phyloP scores from a whole-genome alignment of 2,113 vertebrate genomes.

The Forbesichthys papilliferus region DNA sequence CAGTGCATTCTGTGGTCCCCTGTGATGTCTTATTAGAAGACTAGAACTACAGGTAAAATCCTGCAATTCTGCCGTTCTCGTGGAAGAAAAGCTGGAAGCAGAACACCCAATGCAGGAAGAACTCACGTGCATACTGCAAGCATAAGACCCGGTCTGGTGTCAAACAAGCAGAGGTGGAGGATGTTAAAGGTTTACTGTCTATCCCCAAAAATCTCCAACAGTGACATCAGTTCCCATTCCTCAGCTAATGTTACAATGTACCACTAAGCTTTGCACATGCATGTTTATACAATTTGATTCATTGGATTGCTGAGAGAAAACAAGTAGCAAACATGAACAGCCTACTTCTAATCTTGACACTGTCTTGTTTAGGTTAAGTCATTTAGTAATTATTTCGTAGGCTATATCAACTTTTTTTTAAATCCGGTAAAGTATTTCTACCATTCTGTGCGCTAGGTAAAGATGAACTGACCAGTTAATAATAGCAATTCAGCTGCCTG shows the following conservation, averaged over 20 bases:
- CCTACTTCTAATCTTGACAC: too few species aligned
- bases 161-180: slow-evolving; percentile 15
- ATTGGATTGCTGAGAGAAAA: too few species aligned
- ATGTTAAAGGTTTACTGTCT: slow-evolving; percentile 5
- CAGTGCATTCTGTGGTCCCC: slow-evolving; percentile 19
- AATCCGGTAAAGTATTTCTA: too few species aligned
- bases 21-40: slow-evolving; percentile 32
- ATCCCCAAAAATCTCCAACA: slow-evolving; percentile 34
- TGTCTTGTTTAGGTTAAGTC: background rate
- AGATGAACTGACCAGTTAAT: too few species aligned
- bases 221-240: slow-evolving; percentile 13
- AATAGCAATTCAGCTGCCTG: background rate
- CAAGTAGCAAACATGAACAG: too few species aligned
- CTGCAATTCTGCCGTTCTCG: slow-evolving; percentile 15
- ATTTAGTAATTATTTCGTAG: background rate
- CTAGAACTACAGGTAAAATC: slow-evolving; percentile 7
- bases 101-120: slow-evolving; percentile 7
- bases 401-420: too few species aligned
- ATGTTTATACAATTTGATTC: too few species aligned
- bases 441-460: too few species aligned
- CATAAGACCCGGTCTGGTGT: background rate
- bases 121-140: background rate
- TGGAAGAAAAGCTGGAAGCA: slow-evolving; percentile 7
- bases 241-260: slow-evolving; percentile 23
- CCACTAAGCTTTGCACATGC: too few species aligned